phyloP scores from a whole-genome alignment of 2,797 vertebrate genomes.

The Hafferia zeledoni region DNA sequence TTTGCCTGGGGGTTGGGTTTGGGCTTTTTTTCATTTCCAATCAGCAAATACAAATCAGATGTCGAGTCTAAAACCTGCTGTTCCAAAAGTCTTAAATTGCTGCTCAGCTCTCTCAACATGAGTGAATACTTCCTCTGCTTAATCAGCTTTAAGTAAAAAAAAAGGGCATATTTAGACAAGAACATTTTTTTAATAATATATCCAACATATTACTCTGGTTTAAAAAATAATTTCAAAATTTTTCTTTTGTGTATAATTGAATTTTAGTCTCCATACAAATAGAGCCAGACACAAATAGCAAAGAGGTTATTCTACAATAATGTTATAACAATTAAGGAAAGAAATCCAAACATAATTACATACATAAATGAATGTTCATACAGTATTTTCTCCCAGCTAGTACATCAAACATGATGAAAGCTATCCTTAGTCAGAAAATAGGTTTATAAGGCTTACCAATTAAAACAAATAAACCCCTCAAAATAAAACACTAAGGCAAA shows the following conservation, averaged over 20 bases:
- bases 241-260: not conserved
- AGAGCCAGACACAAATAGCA: not conserved
- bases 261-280: not conserved
- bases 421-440: not conserved
- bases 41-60: not conserved
- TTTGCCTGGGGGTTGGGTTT: not conserved
- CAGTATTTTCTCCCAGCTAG: not conserved
- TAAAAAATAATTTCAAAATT: not conserved
- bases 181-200: not conserved
- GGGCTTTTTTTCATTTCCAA: not conserved
- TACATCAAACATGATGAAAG: not conserved
- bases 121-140: slow-evolving; percentile 13
- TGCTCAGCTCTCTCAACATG: not conserved
- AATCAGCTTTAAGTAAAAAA: not conserved
- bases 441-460: not conserved
- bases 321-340: not conserved
- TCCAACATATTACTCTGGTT: not conserved
- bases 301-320: not conserved
- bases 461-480: not conserved
- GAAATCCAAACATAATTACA: not conserved
- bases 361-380: not conserved
- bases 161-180: not conserved
- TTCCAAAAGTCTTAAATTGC: not conserved
- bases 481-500: not conserved
- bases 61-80: not conserved